These are phyloP conservation scores for Xerus inauris DNA, from an alignment of 2,113 vertebrate species.

Conservation along the genomic window DNA sequence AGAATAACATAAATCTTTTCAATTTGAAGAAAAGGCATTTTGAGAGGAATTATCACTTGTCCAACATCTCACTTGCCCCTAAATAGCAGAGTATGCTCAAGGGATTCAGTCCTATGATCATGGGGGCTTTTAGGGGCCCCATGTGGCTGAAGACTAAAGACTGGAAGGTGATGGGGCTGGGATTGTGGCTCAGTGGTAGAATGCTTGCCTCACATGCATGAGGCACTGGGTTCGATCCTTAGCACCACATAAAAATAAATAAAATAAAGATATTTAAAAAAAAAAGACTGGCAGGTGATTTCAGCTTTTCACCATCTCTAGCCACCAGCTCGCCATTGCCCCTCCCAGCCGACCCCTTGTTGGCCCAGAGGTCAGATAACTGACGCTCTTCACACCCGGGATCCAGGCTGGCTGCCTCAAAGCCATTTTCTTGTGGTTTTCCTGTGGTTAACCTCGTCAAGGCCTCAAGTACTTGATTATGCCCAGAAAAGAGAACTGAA, in stretches of 20 bases:
- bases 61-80: not conserved
- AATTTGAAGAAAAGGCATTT: not conserved
- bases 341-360: not conserved
- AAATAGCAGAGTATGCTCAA: not conserved
- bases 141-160: not conserved
- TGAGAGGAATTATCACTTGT: conserved; percentile 7
- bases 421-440: conserved; percentile 77
- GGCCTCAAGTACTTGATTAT: conserved; percentile 58
- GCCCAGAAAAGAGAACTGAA: conserved; percentile 77
- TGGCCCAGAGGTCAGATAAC: conserved; percentile 40
- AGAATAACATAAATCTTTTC: not conserved
- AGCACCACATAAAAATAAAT: no score
- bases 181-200: no score
- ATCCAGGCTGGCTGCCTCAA: conserved; percentile 52
- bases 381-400: not conserved
- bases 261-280: no score
- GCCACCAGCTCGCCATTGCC: no score
- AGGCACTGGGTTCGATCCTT: no score
- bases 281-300: not conserved
- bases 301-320: not conserved
- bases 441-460: conserved; percentile 76
- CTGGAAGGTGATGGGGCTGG: not conserved
- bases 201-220: no score
- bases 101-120: not conserved
- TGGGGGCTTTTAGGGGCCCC: not conserved